These are phyloP conservation scores for Cyprinodon brontotheroides DNA, from an alignment of 2,113 vertebrate species.

Conservation along the genomic window DNA sequence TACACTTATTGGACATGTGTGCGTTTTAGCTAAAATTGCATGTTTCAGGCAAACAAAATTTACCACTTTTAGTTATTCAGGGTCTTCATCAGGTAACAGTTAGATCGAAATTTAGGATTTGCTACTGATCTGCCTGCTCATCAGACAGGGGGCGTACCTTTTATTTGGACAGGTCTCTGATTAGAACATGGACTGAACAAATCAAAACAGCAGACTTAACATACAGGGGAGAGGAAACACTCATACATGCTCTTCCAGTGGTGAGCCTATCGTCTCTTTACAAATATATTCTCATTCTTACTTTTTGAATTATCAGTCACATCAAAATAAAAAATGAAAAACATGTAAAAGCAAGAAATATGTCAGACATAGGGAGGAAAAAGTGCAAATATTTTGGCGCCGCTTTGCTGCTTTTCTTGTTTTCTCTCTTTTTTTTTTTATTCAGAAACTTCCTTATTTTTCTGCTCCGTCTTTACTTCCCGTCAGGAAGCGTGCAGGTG, in stretches of 20 bases:
- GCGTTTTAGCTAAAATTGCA: neutral
- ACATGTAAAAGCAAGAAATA: conserved; percentile 65
- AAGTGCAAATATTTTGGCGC: conserved; percentile 86
- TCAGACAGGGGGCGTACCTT: conserved; percentile 18
- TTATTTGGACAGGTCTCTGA: conserved; percentile 18
- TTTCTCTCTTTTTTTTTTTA: conserved; percentile 43
- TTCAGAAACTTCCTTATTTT: conserved; percentile 58
- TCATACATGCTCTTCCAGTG: conserved; percentile 54
- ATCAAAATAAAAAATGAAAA: conserved; percentile 45
- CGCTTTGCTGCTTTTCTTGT: conserved; percentile 62
- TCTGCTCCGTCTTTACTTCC: conserved; percentile 63
- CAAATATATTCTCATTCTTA: conserved; percentile 62
- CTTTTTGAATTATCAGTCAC: conserved; percentile 46
- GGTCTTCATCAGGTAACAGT: neutral
- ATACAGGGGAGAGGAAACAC: conserved; percentile 30
- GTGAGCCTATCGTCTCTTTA: conserved; percentile 48
- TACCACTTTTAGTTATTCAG: neutral
- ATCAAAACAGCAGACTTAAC: conserved; percentile 39
- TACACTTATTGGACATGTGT: conserved; percentile 7
- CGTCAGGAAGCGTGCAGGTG: conserved; percentile 67
- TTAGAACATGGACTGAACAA: conserved; percentile 3
- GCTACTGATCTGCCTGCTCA: conserved; percentile 8
- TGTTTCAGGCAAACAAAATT: neutral
- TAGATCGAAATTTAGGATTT: neutral
- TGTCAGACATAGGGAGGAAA: conserved; percentile 76